Conservation (phyloP, 2,888 invertebrate genomes). For the Choristoneura rosaceana region DNA sequence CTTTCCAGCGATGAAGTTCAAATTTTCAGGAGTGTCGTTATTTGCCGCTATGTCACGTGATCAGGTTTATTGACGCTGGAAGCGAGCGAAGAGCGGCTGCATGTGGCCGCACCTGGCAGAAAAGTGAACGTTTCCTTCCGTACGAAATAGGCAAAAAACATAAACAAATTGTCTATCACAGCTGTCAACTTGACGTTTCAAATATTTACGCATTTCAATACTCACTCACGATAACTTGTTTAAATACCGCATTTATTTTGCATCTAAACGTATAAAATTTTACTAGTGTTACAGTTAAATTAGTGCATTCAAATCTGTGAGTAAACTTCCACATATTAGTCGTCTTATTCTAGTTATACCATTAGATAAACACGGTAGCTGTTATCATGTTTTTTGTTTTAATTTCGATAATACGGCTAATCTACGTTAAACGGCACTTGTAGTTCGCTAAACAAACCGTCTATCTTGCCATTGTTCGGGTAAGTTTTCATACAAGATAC, state of each 20-base stretch:
- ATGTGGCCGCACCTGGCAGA: not conserved
- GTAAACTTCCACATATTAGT: constrained; percentile 21
- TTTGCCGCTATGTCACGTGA: no score
- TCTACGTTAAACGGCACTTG: constrained; percentile 34
- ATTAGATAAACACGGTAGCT: constrained; percentile 37
- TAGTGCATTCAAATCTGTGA: constrained; percentile 44
- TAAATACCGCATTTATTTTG: constrained; percentile 37
- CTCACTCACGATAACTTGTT: constrained; percentile 40
- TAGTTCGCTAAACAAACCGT: constrained; percentile 36
- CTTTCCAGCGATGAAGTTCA: no score
- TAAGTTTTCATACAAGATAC: constrained; percentile 35
- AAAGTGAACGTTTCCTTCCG: constrained; percentile 14
- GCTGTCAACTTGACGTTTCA: constrained; percentile 58
- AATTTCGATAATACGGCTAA: constrained; percentile 44
- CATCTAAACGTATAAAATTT: constrained; percentile 16
- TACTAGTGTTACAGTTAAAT: constrained; percentile 12
- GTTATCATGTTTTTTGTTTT: constrained; percentile 49
- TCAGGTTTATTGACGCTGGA: no score
- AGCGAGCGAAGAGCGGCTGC: no score
- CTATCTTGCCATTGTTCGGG: constrained; percentile 36
- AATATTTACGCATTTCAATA: constrained; percentile 48
- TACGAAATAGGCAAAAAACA: not conserved
- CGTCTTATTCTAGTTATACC: constrained; percentile 12
- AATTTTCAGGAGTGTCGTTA: no score
- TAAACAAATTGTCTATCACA: constrained; percentile 27